Evolutionary conservation across 2,113 vertebrate species (phyloP).

Genomic region (Toxostoma redivivum): DNA sequence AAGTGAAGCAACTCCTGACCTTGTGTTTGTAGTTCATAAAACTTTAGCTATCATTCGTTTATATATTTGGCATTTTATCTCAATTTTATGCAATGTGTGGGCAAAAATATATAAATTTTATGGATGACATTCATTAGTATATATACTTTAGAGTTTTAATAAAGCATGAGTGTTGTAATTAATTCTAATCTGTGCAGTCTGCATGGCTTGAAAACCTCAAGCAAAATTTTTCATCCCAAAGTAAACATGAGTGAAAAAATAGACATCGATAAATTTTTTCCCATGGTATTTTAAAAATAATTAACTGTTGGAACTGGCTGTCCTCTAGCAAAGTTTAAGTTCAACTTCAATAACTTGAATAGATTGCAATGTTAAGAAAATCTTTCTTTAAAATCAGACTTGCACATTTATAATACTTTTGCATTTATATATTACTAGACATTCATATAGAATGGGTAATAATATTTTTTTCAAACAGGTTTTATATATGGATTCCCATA

Average conservation of each 20-base stretch:
- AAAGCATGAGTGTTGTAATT: background rate
- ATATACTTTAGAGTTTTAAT: background rate
- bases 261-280: background rate
- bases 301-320: background rate
- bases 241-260: background rate
- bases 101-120: background rate
- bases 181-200: background rate
- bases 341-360: background rate
- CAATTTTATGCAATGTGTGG: background rate
- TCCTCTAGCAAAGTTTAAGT: background rate
- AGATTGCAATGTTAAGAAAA: background rate
- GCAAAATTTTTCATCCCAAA: background rate
- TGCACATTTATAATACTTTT: background rate
- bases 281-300: background rate
- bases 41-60: background rate
- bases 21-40: constrained; percentile 44
- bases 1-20: background rate
- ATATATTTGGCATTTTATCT: background rate
- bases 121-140: background rate
- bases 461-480: background rate
- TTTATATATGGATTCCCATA: background rate
- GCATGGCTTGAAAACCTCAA: background rate
- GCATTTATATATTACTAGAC: background rate
- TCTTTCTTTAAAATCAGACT: background rate
- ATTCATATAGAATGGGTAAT: background rate